These are phyloP conservation scores for Meghimatium bilineatum DNA, from an alignment of 2,888 invertebrate genomes.

Conservation along the genomic window DNA sequence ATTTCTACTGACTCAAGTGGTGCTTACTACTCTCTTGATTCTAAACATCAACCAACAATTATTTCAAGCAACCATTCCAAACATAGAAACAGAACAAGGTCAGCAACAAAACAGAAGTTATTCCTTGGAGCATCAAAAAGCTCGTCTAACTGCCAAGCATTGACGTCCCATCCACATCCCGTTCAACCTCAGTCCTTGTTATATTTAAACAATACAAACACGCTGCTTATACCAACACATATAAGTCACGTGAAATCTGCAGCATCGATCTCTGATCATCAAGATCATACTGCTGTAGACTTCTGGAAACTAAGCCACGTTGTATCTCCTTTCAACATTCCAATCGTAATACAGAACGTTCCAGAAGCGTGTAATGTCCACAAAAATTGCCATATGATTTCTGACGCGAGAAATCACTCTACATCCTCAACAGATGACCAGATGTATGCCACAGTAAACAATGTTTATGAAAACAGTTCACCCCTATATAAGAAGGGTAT, in stretches of 20 bases:
- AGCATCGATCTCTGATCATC: background rate
- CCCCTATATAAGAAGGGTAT: background rate
- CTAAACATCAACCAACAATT: background rate
- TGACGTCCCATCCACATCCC: background rate
- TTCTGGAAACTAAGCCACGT: background rate
- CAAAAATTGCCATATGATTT: background rate
- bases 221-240: background rate
- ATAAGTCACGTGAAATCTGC: background rate
- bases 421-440: no score
- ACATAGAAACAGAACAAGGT: background rate
- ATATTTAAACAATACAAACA: background rate
- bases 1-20: background rate
- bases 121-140: background rate
- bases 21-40: slow-evolving; percentile 7
- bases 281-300: background rate
- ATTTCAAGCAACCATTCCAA: background rate
- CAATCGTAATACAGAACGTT: background rate
- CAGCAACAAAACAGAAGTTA: background rate
- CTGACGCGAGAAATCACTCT: background rate
- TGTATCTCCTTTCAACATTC: background rate
- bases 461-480: background rate
- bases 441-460: background rate
- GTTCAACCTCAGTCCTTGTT: background rate
- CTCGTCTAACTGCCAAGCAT: background rate
- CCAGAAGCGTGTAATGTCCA: background rate